These are phyloP conservation scores for Apocrypta bakeri DNA, from an alignment of 1,140 invertebrate species.

Conservation along the genomic window DNA sequence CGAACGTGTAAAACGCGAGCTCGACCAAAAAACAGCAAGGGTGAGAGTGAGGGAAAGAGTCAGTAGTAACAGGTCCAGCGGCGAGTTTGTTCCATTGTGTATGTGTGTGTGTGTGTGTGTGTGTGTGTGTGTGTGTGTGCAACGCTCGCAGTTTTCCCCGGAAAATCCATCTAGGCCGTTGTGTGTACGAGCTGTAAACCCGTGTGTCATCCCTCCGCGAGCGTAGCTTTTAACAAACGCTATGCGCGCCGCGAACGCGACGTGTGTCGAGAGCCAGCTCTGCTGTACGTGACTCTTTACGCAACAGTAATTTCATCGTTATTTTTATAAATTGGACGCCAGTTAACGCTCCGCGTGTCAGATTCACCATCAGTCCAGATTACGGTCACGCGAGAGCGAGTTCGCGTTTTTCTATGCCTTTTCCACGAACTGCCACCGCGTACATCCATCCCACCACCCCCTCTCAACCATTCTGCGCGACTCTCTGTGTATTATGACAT, in stretches of 20 bases:
- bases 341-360: conserved; percentile 71
- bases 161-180: conserved; percentile 29
- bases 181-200: conserved; percentile 35
- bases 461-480: background rate
- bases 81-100: background rate
- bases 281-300: conserved; percentile 67
- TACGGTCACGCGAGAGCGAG: conserved; percentile 30
- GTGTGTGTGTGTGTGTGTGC: background rate
- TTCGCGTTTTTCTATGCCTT: conserved; percentile 37
- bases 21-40: conserved; percentile 58
- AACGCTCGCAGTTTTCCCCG: background rate
- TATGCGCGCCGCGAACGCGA: background rate
- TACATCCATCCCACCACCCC: background rate
- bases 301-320: conserved; percentile 75
- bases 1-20: conserved; percentile 66
- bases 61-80: background rate
- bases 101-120: background rate
- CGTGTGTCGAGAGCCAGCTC: conserved; percentile 35
- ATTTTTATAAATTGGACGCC: conserved; percentile 74
- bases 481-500: background rate
- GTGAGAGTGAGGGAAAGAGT: background rate
- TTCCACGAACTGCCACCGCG: background rate
- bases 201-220: conserved; percentile 40
- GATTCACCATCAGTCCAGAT: conserved; percentile 58
- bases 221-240: conserved; percentile 48